Evolutionary conservation across 1,140 invertebrate species (phyloP).

Genomic region (Platyscapa corneri): DNA sequence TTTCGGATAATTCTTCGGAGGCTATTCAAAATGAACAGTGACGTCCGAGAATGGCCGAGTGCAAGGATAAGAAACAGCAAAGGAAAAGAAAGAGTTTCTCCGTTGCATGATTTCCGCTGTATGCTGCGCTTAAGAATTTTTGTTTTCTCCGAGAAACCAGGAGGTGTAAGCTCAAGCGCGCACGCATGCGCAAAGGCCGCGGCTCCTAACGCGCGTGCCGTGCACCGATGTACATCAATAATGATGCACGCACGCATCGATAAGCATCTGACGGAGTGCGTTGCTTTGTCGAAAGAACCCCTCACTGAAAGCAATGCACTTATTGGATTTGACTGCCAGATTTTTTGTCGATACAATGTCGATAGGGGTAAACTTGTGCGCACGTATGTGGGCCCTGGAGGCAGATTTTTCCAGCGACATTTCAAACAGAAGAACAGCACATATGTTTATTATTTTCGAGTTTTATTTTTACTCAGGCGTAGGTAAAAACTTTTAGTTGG

Average conservation of each 20-base stretch:
- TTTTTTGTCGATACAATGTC: too few species aligned
- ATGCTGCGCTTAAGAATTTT: background rate
- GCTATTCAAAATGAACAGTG: background rate
- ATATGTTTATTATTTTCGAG: too few species aligned
- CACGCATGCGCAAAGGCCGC: background rate
- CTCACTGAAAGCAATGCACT: background rate
- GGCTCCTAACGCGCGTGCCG: background rate
- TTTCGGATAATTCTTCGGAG: background rate
- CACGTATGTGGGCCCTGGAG: too few species aligned
- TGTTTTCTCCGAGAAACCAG: background rate
- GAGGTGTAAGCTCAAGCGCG: background rate
- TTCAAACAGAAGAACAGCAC: too few species aligned
- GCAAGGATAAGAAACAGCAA: background rate
- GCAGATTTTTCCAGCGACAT: too few species aligned
- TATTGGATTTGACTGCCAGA: background rate
- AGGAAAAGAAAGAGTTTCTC: too few species aligned
- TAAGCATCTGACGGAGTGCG: background rate
- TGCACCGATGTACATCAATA: background rate
- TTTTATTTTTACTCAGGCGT: too few species aligned
- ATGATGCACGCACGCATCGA: background rate
- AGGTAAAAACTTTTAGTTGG: too few species aligned
- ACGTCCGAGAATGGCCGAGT: background rate
- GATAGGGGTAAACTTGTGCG: too few species aligned
- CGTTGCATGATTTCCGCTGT: background rate
- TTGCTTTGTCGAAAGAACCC: background rate